phyloP scores from a whole-genome alignment of 2,888 invertebrate species.

The Drosophila atroscutellata region DNA sequence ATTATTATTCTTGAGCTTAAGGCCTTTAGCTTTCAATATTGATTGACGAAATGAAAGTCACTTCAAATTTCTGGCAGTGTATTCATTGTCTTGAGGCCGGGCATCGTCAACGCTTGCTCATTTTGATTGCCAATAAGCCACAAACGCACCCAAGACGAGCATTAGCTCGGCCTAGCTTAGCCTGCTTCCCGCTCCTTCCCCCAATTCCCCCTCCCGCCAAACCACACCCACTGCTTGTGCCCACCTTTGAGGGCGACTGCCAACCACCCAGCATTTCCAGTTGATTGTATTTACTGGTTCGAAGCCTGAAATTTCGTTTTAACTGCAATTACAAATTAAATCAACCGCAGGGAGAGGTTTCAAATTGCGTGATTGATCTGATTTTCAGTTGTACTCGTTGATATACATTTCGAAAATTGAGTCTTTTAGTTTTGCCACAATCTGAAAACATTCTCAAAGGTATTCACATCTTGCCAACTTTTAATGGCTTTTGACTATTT shows the following conservation, averaged over 20 bases:
- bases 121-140: slow-evolving; percentile 73
- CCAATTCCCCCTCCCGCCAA: background rate
- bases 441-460: background rate
- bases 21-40: background rate
- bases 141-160: slow-evolving; percentile 70
- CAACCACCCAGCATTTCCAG: slow-evolving; percentile 16
- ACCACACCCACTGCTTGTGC: background rate
- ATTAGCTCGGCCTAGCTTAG: slow-evolving; percentile 38
- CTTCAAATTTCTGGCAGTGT: slow-evolving; percentile 26
- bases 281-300: slow-evolving; percentile 52
- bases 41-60: background rate
- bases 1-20: background rate
- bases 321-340: slow-evolving; percentile 72
- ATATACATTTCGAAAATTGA: slow-evolving; percentile 2
- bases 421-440: background rate
- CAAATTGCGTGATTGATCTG: slow-evolving; percentile 52
- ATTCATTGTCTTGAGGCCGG: slow-evolving; percentile 19
- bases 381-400: slow-evolving; percentile 19
- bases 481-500: background rate
- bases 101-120: slow-evolving; percentile 33
- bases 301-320: slow-evolving; percentile 49
- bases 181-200: background rate
- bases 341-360: slow-evolving; percentile 48
- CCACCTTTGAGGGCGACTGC: slow-evolving; percentile 15
- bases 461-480: background rate